These are phyloP conservation scores for Phataginus tetradactyla DNA, from an alignment of 2,797 vertebrate genomes.

Conservation along the genomic window DNA sequence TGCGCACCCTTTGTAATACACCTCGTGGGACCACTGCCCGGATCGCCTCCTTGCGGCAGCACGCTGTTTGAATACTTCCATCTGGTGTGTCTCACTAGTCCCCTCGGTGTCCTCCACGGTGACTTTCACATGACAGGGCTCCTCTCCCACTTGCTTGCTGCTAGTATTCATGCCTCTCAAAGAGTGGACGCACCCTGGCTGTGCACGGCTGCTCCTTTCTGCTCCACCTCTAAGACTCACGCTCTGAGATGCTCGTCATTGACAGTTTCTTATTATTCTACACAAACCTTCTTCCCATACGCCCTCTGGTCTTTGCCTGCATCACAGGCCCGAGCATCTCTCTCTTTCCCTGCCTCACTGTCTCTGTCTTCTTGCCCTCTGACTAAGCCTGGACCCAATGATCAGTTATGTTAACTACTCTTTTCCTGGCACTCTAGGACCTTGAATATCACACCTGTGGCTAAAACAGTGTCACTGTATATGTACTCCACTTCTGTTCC, in stretches of 20 bases:
- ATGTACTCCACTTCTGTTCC: background rate
- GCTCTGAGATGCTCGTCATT: background rate
- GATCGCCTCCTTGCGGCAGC: too few species aligned
- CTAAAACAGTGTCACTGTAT: background rate
- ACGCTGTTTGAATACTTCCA: background rate
- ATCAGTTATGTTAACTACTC: background rate
- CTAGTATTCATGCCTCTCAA: background rate
- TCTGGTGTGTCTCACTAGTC: too few species aligned
- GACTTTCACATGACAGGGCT: too few species aligned
- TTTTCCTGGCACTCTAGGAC: background rate
- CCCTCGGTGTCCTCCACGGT: too few species aligned
- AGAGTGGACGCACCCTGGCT: rapidly evolving
- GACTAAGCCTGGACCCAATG: background rate
- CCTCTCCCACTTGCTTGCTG: background rate
- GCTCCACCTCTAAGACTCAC: background rate
- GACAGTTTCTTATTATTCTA: background rate
- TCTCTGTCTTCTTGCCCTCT: background rate
- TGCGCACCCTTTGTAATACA: background rate
- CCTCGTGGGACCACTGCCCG: too few species aligned
- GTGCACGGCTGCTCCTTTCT: rapidly evolving
- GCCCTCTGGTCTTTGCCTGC: background rate
- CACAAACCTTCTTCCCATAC: background rate
- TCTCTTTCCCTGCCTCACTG: background rate
- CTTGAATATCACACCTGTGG: too few species aligned
- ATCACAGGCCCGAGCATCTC: background rate